Base-by-base conservation (phyloP, 2,797 vertebrate species). In the Notolabrus celidotus region DNA sequence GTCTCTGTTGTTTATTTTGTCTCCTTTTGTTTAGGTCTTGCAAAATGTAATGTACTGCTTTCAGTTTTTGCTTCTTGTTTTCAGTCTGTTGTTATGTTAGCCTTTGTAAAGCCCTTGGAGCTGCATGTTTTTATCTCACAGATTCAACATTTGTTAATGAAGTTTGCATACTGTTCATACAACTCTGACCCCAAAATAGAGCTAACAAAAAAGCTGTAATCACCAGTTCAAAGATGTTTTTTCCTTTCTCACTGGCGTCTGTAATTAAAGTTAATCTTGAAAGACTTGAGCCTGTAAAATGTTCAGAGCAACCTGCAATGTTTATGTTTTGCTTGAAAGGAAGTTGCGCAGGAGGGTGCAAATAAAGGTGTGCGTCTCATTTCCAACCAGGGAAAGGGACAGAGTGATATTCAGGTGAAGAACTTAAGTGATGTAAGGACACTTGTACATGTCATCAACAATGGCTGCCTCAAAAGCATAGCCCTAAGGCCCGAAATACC, bases 371-470 rank as follows among this genome's bases (percentile, higher is more conserved):
- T 61, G 74, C 29, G 49, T 81, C 65, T 73, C 58, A 57, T 67
- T 73, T 79, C 59, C 33, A 38, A 71, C 55, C 70, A 72, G 53
- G 70, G 55, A 69, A 74, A 80, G 72, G 73, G 75, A 65, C 65
- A 67, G 64, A 43, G 45, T 23, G 70, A 80, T 70, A 19, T 72
- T 55, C 67, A 83, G 67, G 82, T 84, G 70, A 85, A 53, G 65
- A 72, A 8, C 41, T 54, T 70, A 36, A 71, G 80, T 88, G 88
- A 87, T 86, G 84, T 77, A 75, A 89, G 76, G 72, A 72, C 29
- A 51, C 77, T 76, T 61, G 75, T 66, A 39, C 74, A 82, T 90
- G 88, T 90, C 88, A 92, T 86, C 84, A 77, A 82, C 82, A 87
- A 90, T 84, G 85, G 82, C 86, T 85, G 83, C 80, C 74, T 57